Evolutionary conservation across 2,888 invertebrate species (phyloP).

Genomic region (Apoderus coryli): DNA sequence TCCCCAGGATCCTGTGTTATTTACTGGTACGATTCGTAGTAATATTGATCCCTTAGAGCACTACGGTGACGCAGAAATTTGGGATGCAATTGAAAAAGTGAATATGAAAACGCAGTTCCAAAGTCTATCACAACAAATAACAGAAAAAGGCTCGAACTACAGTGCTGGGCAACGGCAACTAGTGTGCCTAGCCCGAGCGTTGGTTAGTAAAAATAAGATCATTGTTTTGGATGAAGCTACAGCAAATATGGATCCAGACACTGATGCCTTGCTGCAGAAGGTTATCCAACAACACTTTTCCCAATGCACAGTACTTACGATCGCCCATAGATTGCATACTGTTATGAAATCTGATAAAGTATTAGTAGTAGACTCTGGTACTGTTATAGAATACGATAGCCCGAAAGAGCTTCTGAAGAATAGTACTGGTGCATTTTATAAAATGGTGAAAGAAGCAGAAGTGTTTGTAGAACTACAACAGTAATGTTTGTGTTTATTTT

Average conservation of each 20-base stretch:
- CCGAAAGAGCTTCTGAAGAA: conserved; percentile 44
- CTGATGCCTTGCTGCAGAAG: conserved; percentile 59
- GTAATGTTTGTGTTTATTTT: no score
- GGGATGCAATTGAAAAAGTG: conserved; percentile 75
- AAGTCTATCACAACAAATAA: conserved; percentile 48
- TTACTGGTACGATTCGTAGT: conserved; percentile 72
- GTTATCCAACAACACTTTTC: conserved; percentile 61
- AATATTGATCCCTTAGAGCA: conserved; percentile 83
- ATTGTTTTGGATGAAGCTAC: conserved; percentile 53
- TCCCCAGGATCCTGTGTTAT: conserved; percentile 74
- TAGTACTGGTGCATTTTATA: conserved; percentile 36
- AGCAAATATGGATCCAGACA: conserved; percentile 65
- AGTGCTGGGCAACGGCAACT: conserved; percentile 45
- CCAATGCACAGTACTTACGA: conserved; percentile 66
- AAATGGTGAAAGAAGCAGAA: conserved; percentile 52
- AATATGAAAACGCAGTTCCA: conserved; percentile 55
- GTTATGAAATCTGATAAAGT: conserved; percentile 75
- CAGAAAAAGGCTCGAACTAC: conserved; percentile 44
- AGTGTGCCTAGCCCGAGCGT: conserved; percentile 52
- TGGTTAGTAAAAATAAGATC: conserved; percentile 32
- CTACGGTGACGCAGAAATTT: conserved; percentile 60
- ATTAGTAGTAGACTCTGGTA: conserved; percentile 66
- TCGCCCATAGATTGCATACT: conserved; percentile 71
- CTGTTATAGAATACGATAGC: conserved; percentile 54
- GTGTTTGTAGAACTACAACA: conserved; percentile 4